Evolutionary conservation across 2,797 vertebrate genomes (phyloP), one percentile per base, ranked within the genome.

Genomic region (Amniataba percoides): DNA sequence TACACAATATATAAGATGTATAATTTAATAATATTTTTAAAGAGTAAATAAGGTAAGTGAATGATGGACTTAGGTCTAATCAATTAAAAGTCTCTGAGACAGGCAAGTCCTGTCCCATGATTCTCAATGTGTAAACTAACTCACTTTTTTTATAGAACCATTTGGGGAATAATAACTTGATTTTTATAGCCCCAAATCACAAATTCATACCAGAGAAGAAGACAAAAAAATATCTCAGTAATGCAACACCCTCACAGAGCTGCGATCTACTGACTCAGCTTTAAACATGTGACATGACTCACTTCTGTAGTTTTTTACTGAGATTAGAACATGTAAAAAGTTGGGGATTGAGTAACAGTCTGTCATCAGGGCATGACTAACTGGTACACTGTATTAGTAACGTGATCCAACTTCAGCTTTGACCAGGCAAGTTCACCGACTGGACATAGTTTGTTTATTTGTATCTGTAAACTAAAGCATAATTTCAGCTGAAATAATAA

Each of bases 301-400:
- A 79, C 15, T 12, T 57, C 14, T 43, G 49, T 31, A 13, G 10
- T 31, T 68, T 74, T 48, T 40, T 9, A 15, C 15, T 51, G 12
- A 45, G 49, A 46, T 78, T 49, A n/a, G 21, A n/a, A 58, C 60
- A 71, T 61, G 27, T 43, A 0, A 60, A 74, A 75, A 65, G 10
- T 79, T 83, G 4, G 5, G 7, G 16, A 74, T 86, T 78, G 27
- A 52, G 81, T 36, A 88, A 87, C 13, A 69, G 8, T 23, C 13
- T 10, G 11, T 40, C 25, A 43, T 16, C 39, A 69, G n/a, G 45
- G 43, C 8, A 55, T 87, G 85, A 85, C 67, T 58, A 72, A 83
- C 3, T 45, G 43, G 0, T 25, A 49, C 8, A 11, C 14, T 36
- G 52, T 52, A 25, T 48, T 3, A 16, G 4, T 58, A 13, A 5